Base-by-base conservation (phyloP, 2,797 vertebrate species). In the Oreonectes daqikongensis region DNA sequence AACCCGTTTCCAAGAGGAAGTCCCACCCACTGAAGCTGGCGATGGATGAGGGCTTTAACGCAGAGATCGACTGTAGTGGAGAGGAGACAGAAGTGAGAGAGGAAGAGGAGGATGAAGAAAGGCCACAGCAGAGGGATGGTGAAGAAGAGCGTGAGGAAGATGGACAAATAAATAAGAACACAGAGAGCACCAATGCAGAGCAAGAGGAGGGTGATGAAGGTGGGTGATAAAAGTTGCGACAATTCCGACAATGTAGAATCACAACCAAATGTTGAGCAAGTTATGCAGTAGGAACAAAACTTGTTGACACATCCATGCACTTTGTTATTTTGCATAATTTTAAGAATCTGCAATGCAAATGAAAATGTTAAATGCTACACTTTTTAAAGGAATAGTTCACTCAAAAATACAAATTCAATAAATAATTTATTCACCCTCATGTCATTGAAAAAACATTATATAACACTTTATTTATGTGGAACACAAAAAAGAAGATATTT, bases 1-100 rank as follows among this genome's bases (percentile, higher is more conserved):
- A 92, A 44, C 92, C 94, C 18, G 87, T 91, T 57, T 94, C 94
- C 2, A 97, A 97, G 86, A 95, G 96, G 88, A 98, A 97, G 92
- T 94, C 95, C 26, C 93, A 95, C 20, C 96, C 95, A 0, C 92
- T 99, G 87, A 96, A 95, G 81, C 89, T 98, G 82, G 91, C 95
- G 67, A 87, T 97, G 86, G 96, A 97, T 0, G 96, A 97, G 85
- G 94, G 96, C 83, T 97, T 94, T 86, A 94, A 95, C 0, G 86
- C 92, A 0, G 96, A 98, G 84, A 98, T 95, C 0, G 97, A 98
- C 0, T 93, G 89, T 79, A 95, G 96, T 0, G 95, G 95, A 0
- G 97, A 97, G 85, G 94, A 95, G 5, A 87, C 92, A 0, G 95
- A 94, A 57, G 90, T 86, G 2, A 94, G 90, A 83, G 94, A 92